Percentiles rank a stretch among this genome's conserved stretches.
These are phyloP conservation scores for Spicauda simplicius DNA, from an alignment of 2,888 invertebrate genomes.

Conservation along the genomic window DNA sequence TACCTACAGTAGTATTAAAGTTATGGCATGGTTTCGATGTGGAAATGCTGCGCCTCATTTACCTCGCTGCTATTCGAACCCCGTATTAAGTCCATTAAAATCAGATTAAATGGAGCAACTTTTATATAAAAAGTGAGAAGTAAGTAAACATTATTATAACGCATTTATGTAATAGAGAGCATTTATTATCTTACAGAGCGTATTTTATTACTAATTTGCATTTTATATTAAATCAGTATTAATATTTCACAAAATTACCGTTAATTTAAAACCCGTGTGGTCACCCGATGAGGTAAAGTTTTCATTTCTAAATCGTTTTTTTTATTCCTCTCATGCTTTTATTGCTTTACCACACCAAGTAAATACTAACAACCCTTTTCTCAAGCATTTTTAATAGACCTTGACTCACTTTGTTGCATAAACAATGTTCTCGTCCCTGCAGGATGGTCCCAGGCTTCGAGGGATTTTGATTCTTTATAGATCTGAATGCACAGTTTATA, in stretches of 20 bases:
- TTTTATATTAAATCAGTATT: too few relatives aligned
- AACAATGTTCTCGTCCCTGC: conserved; percentile 73
- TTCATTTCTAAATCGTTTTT: background rate
- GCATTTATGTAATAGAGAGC: too few relatives aligned
- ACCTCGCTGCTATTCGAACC: too few relatives aligned
- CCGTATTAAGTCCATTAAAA: too few relatives aligned
- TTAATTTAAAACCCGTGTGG: background rate
- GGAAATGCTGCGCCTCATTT: too few relatives aligned
- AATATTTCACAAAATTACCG: background rate
- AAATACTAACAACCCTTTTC: background rate
- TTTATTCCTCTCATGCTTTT: conserved; percentile 2
- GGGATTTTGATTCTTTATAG: conserved; percentile 75
- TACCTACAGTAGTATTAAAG: too few relatives aligned
- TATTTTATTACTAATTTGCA: too few relatives aligned
- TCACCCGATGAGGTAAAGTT: background rate
- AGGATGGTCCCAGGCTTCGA: conserved; percentile 77
- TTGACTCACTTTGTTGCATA: conserved; percentile 74
- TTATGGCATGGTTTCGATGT: too few relatives aligned
- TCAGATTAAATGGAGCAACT: too few relatives aligned
- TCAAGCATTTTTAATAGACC: conserved; percentile 2
- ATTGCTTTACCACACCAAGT: background rate
- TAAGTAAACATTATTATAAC: too few relatives aligned
- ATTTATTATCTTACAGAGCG: too few relatives aligned
- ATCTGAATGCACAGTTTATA: conserved; percentile 78
- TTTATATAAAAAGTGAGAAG: too few relatives aligned